Percentiles rank a stretch among this genome's conserved stretches.
Conservation (phyloP, 2,797 vertebrate genomes). For the Notolepis coatsorum region DNA sequence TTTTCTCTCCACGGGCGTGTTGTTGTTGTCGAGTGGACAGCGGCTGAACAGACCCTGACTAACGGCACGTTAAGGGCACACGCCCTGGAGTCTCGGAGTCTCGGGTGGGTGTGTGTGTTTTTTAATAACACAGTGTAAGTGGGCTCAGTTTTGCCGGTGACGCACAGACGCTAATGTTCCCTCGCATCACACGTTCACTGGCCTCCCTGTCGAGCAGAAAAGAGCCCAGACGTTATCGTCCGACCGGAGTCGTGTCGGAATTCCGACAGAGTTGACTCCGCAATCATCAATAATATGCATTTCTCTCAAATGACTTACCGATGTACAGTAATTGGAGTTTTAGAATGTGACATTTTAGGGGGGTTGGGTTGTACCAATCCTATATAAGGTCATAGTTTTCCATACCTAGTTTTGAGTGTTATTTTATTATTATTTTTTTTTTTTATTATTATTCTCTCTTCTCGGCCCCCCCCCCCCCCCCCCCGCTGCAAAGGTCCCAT, state of each 20-base stretch:
- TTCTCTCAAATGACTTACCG: slow-evolving; percentile 32
- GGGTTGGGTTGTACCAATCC: slow-evolving; percentile 13
- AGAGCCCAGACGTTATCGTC: neutral
- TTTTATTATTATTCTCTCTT: too few relatives aligned
- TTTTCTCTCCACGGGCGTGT: too few relatives aligned
- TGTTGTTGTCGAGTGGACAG: slow-evolving; percentile 29
- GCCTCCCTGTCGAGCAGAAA: slow-evolving; percentile 23
- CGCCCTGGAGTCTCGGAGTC: slow-evolving; percentile 4
- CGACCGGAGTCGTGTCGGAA: slow-evolving; percentile 1
- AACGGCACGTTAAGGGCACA: slow-evolving; percentile 39
- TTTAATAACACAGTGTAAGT: slow-evolving; percentile 33
- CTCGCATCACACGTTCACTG: neutral
- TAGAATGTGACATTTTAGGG: slow-evolving; percentile 12
- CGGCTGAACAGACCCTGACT: slow-evolving; percentile 20
- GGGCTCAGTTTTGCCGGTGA: slow-evolving; percentile 41
- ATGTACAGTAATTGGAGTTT: slow-evolving; percentile 38
- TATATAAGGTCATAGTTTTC: slow-evolving; percentile 11
- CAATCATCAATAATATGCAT: slow-evolving; percentile 45
- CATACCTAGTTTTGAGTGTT: slow-evolving; percentile 34
- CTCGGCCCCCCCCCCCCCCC: too few relatives aligned
- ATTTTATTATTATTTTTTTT: too few relatives aligned
- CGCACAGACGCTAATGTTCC: slow-evolving; percentile 28
- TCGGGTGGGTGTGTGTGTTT: slow-evolving; percentile 23
- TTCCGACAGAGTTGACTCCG: slow-evolving; percentile 39
- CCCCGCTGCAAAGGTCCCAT: too few relatives aligned